These are phyloP conservation scores for Camponotus vicinus DNA, from an alignment of 1,140 invertebrate species.

Conservation along the genomic window DNA sequence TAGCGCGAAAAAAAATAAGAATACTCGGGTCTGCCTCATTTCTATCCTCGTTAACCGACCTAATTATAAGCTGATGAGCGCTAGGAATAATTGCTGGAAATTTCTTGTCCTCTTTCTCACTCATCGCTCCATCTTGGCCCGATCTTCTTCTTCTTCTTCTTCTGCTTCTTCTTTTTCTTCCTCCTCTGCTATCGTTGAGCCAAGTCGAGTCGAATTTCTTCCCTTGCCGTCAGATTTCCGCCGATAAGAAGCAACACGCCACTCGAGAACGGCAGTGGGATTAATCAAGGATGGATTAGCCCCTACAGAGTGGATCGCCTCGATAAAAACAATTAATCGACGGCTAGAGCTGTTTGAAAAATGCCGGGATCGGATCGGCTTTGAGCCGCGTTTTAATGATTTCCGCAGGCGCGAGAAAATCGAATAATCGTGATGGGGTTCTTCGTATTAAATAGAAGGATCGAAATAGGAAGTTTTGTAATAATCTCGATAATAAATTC, in stretches of 20 bases:
- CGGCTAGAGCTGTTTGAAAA: slow-evolving; percentile 66
- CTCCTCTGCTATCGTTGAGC: slow-evolving; percentile 26
- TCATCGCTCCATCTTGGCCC: slow-evolving; percentile 37
- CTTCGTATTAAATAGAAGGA: slow-evolving; percentile 15
- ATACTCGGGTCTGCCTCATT: not conserved
- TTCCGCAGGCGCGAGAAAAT: slow-evolving; percentile 25
- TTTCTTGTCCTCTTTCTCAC: slow-evolving; percentile 36
- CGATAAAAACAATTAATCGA: slow-evolving; percentile 75
- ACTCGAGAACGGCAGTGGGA: slow-evolving; percentile 50
- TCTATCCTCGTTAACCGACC: slow-evolving; percentile 61
- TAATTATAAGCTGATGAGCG: slow-evolving; percentile 64
- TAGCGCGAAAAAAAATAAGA: slow-evolving; percentile 30
- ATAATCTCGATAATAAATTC: slow-evolving; percentile 15
- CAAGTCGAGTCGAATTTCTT: slow-evolving; percentile 44
- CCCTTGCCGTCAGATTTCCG: slow-evolving; percentile 62
- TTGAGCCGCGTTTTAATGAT: slow-evolving; percentile 32
- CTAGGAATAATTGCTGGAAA: slow-evolving; percentile 62
- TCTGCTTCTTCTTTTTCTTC: slow-evolving; percentile 30
- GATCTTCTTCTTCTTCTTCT: slow-evolving; percentile 53
- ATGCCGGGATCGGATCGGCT: slow-evolving; percentile 59
- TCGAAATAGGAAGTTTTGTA: not conserved
- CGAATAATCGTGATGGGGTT: slow-evolving; percentile 35
- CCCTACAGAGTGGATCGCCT: slow-evolving; percentile 49
- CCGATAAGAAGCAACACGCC: slow-evolving; percentile 66
- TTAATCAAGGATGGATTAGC: slow-evolving; percentile 73